Percentiles rank a stretch among this genome's conserved stretches.
These are phyloP conservation scores for Drosophila lacteicornis DNA, from an alignment of 1,140 invertebrate species.

Conservation along the genomic window DNA sequence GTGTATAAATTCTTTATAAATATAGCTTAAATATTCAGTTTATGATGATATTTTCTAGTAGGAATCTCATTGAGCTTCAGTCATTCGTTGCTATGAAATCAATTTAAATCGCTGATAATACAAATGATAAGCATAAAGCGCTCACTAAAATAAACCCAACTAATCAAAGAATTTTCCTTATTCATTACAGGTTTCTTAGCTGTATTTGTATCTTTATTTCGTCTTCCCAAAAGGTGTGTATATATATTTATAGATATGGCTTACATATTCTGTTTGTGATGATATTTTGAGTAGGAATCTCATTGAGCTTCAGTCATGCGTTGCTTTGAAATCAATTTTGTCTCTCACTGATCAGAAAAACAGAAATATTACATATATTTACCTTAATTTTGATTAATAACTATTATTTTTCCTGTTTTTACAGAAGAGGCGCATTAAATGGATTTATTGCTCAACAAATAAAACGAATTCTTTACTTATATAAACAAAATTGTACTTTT, in stretches of 20 bases:
- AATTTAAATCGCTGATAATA: conserved; percentile 45
- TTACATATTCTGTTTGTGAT: conserved; percentile 40
- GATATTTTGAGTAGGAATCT: conserved; percentile 87
- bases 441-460: not conserved
- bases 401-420: conserved; percentile 8
- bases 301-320: conserved; percentile 86
- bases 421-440: not conserved
- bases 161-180: conserved; percentile 16
- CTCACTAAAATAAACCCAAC: not conserved
- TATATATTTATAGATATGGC: not conserved
- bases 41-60: conserved; percentile 82
- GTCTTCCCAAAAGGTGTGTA: conserved; percentile 51
- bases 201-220: no score
- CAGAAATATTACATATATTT: not conserved
- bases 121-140: not conserved
- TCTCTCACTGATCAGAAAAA: conserved; percentile 52
- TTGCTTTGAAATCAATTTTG: conserved; percentile 80
- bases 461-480: not conserved
- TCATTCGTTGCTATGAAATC: conserved; percentile 82
- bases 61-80: conserved; percentile 88
- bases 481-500: conserved; percentile 6
- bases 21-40: no score
- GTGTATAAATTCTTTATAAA: conserved; percentile 17
- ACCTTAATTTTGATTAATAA: conserved; percentile 15
- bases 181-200: conserved; percentile 27